Evolutionary conservation across 2,113 vertebrate genomes (phyloP).

Genomic region (Gila orcuttii): DNA sequence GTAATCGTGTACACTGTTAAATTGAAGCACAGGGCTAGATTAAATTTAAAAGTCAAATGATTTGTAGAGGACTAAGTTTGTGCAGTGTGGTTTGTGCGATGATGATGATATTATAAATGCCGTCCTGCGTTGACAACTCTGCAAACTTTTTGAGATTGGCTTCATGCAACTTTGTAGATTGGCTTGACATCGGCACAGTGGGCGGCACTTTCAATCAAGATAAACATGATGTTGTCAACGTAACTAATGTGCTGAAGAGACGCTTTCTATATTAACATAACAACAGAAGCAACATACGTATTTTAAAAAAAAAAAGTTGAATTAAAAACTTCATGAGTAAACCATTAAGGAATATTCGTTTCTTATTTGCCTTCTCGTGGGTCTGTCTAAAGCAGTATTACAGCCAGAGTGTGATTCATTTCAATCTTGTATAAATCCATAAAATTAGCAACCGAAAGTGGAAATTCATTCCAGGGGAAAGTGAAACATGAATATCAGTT

Average conservation of each 20-base stretch:
- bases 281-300: not conserved
- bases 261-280: constrained; percentile 1
- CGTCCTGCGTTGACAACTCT: constrained; percentile 50
- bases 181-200: constrained; percentile 35
- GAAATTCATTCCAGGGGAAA: constrained; percentile 30
- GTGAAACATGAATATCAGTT: constrained; percentile 30
- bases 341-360: constrained; percentile 29
- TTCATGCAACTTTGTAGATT: constrained; percentile 63
- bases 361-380: not conserved
- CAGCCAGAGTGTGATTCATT: constrained; percentile 32
- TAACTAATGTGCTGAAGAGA: constrained; percentile 32
- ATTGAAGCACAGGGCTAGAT: constrained; percentile 83
- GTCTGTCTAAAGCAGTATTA: constrained; percentile 11
- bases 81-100: constrained; percentile 55
- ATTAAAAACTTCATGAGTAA: constrained; percentile 44
- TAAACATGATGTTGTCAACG: constrained; percentile 21
- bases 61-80: constrained; percentile 46
- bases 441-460: constrained; percentile 42
- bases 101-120: constrained; percentile 50
- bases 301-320: not conserved
- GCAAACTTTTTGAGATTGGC: constrained; percentile 63
- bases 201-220: constrained; percentile 49
- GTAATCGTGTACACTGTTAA: constrained; percentile 89
- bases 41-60: constrained; percentile 94
- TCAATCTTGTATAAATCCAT: constrained; percentile 51